Percentiles rank a stretch among this genome's conserved stretches.
Conservation (phyloP, 2,888 invertebrate species). For the Helleia helle region DNA sequence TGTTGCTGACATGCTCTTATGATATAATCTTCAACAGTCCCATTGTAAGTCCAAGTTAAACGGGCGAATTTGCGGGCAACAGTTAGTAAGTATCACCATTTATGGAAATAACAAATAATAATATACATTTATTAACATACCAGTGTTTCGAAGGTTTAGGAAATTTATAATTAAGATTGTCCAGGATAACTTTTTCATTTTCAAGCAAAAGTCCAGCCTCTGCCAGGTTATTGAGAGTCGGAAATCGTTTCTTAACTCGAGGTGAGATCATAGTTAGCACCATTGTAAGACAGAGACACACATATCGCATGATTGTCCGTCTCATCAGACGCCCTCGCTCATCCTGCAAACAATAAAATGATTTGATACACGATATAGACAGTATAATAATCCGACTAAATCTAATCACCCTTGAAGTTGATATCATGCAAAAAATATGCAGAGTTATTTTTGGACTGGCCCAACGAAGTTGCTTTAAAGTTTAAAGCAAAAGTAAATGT, state of each 20-base stretch:
- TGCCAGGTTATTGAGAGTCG: conserved; percentile 86
- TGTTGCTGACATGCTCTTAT: too few relatives aligned
- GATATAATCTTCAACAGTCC: too few relatives aligned
- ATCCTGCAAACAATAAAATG: conserved; percentile 64
- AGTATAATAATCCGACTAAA: too few relatives aligned
- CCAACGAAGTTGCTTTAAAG: too few relatives aligned
- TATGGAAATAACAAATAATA: too few relatives aligned
- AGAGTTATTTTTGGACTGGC: too few relatives aligned
- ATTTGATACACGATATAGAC: neutral
- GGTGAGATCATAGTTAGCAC: conserved; percentile 90
- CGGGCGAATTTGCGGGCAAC: too few relatives aligned
- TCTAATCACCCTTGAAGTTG: too few relatives aligned
- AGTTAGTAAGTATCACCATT: too few relatives aligned
- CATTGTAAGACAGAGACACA: conserved; percentile 90
- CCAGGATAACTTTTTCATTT: conserved; percentile 86
- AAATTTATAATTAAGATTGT: conserved; percentile 84
- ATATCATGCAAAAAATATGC: too few relatives aligned
- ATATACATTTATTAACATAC: conserved; percentile 43
- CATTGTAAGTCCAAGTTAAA: too few relatives aligned
- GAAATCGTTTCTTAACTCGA: conserved; percentile 90
- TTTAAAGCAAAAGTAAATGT: too few relatives aligned
- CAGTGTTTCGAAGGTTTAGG: conserved; percentile 92
- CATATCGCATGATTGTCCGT: conserved; percentile 87
- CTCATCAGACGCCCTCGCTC: conserved; percentile 88
- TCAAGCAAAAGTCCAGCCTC: conserved; percentile 88